These are phyloP conservation scores for Leucosticte australis DNA, from an alignment of 2,113 vertebrate species.

Conservation along the genomic window DNA sequence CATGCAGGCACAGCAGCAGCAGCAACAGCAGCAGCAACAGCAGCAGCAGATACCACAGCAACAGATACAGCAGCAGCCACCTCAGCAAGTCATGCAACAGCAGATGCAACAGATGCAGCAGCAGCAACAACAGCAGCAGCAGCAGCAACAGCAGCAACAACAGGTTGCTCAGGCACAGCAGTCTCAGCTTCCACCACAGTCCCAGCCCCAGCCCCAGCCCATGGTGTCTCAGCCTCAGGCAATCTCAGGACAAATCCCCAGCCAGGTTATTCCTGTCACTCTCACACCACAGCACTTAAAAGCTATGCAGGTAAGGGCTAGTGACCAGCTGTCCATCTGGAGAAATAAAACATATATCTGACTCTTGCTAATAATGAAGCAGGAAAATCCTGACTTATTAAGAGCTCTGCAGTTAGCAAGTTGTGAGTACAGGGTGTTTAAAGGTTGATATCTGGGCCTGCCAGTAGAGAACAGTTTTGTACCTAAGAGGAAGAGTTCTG, in stretches of 20 bases:
- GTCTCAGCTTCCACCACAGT: slow-evolving; percentile 71
- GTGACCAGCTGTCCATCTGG: neutral
- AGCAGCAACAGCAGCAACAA: slow-evolving; percentile 74
- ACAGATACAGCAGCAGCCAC: slow-evolving; percentile 75
- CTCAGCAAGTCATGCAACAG: slow-evolving; percentile 75
- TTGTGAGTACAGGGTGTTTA: neutral
- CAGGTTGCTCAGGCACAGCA: slow-evolving; percentile 78
- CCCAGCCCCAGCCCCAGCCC: slow-evolving; percentile 73
- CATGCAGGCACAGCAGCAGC: slow-evolving; percentile 72
- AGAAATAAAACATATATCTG: neutral
- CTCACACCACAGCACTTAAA: slow-evolving; percentile 73
- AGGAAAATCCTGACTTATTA: neutral
- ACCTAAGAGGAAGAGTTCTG: neutral
- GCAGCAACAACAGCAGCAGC: slow-evolving; percentile 74
- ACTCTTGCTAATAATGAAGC: neutral
- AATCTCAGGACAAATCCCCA: slow-evolving; percentile 73
- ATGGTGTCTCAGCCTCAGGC: slow-evolving; percentile 74
- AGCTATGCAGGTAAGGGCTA: slow-evolving; percentile 53
- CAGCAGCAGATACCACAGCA: slow-evolving; percentile 74
- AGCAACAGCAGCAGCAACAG: slow-evolving; percentile 71
- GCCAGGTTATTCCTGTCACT: slow-evolving; percentile 71
- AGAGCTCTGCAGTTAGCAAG: neutral
- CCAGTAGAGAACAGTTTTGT: neutral
- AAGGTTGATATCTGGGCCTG: neutral
- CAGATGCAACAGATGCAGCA: slow-evolving; percentile 81